phyloP scores from a whole-genome alignment of 2,113 vertebrate genomes.

The Caracal caracal region DNA sequence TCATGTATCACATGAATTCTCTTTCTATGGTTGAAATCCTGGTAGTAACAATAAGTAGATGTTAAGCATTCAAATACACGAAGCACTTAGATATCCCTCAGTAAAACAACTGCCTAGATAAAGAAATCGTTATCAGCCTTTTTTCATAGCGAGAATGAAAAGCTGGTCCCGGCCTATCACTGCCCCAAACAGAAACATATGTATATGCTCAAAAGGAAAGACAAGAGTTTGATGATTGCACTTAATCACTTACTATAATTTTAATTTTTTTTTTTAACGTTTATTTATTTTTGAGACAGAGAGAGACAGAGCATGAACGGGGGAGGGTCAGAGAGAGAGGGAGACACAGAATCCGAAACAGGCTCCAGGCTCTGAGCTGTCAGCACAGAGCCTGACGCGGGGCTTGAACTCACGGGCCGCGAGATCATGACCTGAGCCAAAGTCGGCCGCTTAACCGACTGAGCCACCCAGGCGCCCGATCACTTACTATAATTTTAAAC shows the following conservation, averaged over 20 bases:
- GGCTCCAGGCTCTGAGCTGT: too few relatives aligned
- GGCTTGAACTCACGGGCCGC: too few relatives aligned
- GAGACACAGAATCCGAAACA: too few relatives aligned
- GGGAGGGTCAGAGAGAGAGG: too few relatives aligned
- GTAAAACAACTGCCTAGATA: slow-evolving; percentile 48
- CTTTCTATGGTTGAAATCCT: slow-evolving; percentile 39
- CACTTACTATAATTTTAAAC: slow-evolving; percentile 6
- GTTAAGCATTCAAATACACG: not conserved
- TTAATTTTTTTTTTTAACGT: too few relatives aligned
- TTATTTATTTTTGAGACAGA: too few relatives aligned
- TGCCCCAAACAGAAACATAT: slow-evolving; percentile 25
- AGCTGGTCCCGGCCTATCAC: not conserved
- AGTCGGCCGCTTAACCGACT: too few relatives aligned
- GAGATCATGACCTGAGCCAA: too few relatives aligned
- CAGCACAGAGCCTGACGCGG: too few relatives aligned
- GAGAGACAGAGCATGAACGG: too few relatives aligned
- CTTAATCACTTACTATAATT: not conserved
- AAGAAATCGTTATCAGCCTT: not conserved
- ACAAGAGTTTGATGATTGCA: not conserved
- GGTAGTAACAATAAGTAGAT: not conserved
- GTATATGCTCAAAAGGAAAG: slow-evolving; percentile 30
- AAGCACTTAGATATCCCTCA: not conserved
- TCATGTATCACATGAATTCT: not conserved
- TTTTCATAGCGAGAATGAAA: slow-evolving; percentile 30
- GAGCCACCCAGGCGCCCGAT: too few relatives aligned